Conservation (phyloP, 2,888 invertebrate genomes). For the Hylaea fasciaria region DNA sequence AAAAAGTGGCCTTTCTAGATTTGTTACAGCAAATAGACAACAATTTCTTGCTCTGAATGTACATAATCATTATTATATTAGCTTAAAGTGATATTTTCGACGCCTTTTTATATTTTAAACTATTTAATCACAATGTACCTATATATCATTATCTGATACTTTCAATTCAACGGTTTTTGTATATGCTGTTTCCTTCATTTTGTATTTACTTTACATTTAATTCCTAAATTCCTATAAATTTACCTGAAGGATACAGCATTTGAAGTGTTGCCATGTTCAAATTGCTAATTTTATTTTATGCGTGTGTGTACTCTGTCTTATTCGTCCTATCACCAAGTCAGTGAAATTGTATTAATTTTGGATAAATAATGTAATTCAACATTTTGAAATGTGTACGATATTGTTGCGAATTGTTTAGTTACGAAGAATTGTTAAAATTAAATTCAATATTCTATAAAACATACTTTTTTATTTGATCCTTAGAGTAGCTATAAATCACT, state of each 20-base stretch:
- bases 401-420: constrained; percentile 58
- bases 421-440: constrained; percentile 77
- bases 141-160: not conserved
- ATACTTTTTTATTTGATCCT: constrained; percentile 24
- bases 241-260: too few relatives aligned
- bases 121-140: constrained; percentile 27
- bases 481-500: too few relatives aligned
- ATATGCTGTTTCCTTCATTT: too few relatives aligned
- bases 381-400: constrained; percentile 55
- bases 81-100: constrained; percentile 43
- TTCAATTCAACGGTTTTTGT: too few relatives aligned
- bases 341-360: constrained; percentile 27
- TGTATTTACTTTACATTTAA: too few relatives aligned
- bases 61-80: constrained; percentile 34
- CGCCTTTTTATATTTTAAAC: constrained; percentile 35
- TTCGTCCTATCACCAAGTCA: not conserved
- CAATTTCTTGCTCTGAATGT: constrained; percentile 15
- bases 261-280: too few relatives aligned
- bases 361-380: constrained; percentile 42
- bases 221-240: too few relatives aligned
- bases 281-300: constrained; percentile 14
- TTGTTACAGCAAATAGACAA: constrained; percentile 6
- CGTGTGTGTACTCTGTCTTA: too few relatives aligned
- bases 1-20: not conserved
- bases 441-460: constrained; percentile 69